Conservation (phyloP, 2,888 invertebrate genomes). For the Dysmachus trigonus region DNA sequence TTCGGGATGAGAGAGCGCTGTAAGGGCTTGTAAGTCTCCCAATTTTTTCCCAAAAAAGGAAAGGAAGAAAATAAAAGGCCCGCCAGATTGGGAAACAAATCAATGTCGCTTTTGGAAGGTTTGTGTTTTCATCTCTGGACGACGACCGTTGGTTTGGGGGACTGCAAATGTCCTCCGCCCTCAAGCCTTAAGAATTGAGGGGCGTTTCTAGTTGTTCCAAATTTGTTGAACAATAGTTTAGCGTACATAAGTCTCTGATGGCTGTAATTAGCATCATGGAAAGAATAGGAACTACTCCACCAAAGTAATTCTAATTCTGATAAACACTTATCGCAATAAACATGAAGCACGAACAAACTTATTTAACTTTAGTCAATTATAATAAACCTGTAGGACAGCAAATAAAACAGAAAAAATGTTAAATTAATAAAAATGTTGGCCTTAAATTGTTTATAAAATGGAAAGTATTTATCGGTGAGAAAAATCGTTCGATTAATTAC, state of each 20-base stretch:
- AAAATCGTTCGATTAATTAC: too few relatives aligned
- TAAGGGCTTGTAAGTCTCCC: not conserved
- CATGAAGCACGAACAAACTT: too few relatives aligned
- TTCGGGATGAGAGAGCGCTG: not conserved
- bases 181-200: not conserved
- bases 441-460: too few relatives aligned
- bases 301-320: not conserved
- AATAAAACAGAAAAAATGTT: too few relatives aligned
- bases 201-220: not conserved
- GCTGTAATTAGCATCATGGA: not conserved
- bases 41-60: not conserved
- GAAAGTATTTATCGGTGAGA: too few relatives aligned
- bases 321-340: not conserved
- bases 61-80: not conserved
- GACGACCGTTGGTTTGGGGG: not conserved
- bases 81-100: not conserved
- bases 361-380: too few relatives aligned
- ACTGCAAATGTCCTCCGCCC: not conserved
- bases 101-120: not conserved
- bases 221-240: not conserved
- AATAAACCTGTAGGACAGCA: too few relatives aligned
- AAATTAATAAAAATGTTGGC: too few relatives aligned
- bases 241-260: not conserved
- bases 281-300: not conserved
- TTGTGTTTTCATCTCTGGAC: not conserved